phyloP scores from a whole-genome alignment of 2,797 vertebrate species.

The Chromis chromis region DNA sequence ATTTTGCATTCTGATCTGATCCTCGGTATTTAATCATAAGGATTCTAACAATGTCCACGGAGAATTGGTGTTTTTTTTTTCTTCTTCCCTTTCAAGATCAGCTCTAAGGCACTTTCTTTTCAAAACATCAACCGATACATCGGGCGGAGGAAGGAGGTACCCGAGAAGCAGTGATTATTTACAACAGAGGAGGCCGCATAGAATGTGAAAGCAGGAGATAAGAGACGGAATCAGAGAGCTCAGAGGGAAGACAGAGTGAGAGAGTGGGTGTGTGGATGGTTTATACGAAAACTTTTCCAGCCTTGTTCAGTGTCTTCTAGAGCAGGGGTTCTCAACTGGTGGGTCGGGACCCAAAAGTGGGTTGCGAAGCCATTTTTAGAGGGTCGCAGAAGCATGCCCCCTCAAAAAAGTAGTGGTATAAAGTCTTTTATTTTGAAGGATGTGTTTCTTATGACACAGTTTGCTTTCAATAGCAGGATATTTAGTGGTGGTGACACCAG shows the following conservation, averaged over 20 bases:
- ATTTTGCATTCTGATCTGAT: conserved; percentile 8
- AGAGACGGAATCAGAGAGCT: not conserved
- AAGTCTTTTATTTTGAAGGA: no score
- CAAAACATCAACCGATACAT: conserved; percentile 6
- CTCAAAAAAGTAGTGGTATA: no score
- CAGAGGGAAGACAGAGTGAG: not conserved
- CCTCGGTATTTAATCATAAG: conserved; percentile 1
- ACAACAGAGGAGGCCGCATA: not conserved
- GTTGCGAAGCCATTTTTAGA: no score
- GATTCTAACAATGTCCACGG: not conserved
- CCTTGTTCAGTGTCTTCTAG: no score
- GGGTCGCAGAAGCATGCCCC: no score
- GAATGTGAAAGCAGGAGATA: conserved; percentile 14
- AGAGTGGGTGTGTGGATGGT: no score
- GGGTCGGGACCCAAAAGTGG: no score
- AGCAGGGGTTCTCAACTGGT: no score
- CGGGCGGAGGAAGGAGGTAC: not conserved
- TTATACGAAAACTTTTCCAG: no score
- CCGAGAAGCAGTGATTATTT: conserved; percentile 5
- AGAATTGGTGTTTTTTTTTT: not conserved
- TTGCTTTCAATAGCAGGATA: no score
- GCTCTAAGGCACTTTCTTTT: not conserved
- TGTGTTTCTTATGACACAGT: no score
- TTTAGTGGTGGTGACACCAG: no score
- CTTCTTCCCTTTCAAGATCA: not conserved